Base-by-base conservation (phyloP, 2,797 vertebrate species). In the Enteromius thamalakanensis region DNA sequence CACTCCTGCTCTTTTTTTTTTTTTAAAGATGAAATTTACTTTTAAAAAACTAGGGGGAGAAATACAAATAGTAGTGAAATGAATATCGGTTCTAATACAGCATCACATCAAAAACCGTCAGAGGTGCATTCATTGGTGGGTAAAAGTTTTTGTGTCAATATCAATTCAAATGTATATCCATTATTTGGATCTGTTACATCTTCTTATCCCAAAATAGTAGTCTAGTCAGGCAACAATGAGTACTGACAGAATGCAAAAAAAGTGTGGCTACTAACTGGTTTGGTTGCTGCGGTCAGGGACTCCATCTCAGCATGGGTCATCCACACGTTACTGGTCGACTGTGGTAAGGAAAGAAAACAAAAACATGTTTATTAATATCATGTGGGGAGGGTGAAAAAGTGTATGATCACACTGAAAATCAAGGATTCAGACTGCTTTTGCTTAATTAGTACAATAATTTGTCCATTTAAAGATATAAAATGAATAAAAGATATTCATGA, bases 231-330 rank as follows among this genome's bases (percentile, higher is more conserved):
- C 40, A 47, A 15, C 32, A 64, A 53, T 4, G 29, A 40, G 11
- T 21, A 72, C 55, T 49, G 29, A 37, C 75, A 55, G 47, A 67
- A 78, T 74, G 55, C 47, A 65, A n/a, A 82, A 53, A 62, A n/a
- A n/a, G 17, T 14, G 15, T 34, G 64, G 53, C 34, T 29, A 93
- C 96, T 96, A 85, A 98, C 97, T 81, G 96, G 96, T 88, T 98
- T 98, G 85, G 92, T 97, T 23, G 96, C 94, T 1, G 96, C 96
- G 0, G 96, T 96, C 83, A 98, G 91, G 6, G 96, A 94, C 92
- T 98, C 97, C 97, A 97, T 97, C 92, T 97, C 97, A 1, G 97
- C 97, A 0, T 98, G 97, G 51, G 97, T 98, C 96, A 98, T 97
- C 97, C 97, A 98, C 75, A 98, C 96, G 32, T 98, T 98, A 90